These are phyloP conservation scores for Phoxinus dragarum DNA, from an alignment of 2,797 vertebrate species.

Conservation along the genomic window DNA sequence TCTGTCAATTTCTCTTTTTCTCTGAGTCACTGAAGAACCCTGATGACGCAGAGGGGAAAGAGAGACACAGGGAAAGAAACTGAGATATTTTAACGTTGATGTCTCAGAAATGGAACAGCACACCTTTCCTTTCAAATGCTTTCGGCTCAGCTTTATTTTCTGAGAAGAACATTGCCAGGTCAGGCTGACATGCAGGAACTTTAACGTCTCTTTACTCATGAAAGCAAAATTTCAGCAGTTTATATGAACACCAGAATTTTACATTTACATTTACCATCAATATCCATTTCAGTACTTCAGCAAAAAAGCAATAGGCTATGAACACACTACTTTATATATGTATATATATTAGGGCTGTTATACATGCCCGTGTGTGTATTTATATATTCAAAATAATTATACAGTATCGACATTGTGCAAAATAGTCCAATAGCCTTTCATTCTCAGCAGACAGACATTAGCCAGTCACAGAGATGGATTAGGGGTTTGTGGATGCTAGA, in stretches of 20 bases:
- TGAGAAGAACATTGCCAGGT: neutral
- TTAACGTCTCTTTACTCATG: neutral
- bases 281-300: too few species aligned
- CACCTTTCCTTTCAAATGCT: neutral
- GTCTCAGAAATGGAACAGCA: neutral
- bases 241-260: too few species aligned
- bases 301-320: neutral
- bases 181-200: slow-evolving; percentile 19
- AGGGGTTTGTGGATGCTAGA: slow-evolving; percentile 14
- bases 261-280: too few species aligned
- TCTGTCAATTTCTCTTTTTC: slow-evolving; percentile 32
- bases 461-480: neutral
- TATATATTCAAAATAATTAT: too few species aligned
- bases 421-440: neutral
- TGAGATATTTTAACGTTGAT: neutral
- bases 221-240: neutral
- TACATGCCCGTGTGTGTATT: too few species aligned
- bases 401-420: neutral
- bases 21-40: slow-evolving; percentile 47
- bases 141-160: slow-evolving; percentile 3
- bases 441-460: slow-evolving; percentile 18
- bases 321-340: neutral
- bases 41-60: slow-evolving; percentile 34
- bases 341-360: too few species aligned
- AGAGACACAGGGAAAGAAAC: slow-evolving; percentile 13